phyloP scores from a whole-genome alignment of 2,113 vertebrate species.

The Macheiramphus alcinus region DNA sequence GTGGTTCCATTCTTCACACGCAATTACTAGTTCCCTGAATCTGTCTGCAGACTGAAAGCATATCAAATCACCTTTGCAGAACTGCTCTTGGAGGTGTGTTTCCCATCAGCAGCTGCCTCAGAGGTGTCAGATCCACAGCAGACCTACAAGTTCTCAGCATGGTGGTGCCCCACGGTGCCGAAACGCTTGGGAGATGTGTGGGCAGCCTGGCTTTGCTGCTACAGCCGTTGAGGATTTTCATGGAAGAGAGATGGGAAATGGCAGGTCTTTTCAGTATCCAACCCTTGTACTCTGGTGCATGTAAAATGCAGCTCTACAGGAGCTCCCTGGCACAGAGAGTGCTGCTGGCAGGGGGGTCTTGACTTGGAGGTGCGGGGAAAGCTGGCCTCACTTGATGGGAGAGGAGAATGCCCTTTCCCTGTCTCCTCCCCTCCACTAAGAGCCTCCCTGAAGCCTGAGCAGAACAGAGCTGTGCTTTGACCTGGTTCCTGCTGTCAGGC shows the following conservation, averaged over 20 bases:
- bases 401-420: neutral
- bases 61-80: neutral
- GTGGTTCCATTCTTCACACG: neutral
- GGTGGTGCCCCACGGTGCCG: neutral
- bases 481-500: slow-evolving; percentile 10
- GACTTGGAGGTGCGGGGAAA: fast-evolving
- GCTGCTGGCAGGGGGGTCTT: neutral
- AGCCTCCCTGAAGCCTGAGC: neutral
- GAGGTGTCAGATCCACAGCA: neutral
- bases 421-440: neutral
- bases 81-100: neutral
- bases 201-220: neutral
- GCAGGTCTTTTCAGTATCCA: neutral
- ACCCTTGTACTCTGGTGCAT: neutral
- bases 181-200: neutral
- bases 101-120: neutral
- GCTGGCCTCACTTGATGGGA: neutral
- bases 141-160: neutral
- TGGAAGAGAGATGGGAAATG: neutral
- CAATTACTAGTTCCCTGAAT: slow-evolving; percentile 7
- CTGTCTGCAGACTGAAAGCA: neutral
- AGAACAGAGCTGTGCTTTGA: neutral
- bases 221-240: neutral
- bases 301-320: neutral
- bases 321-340: neutral